phyloP scores from a whole-genome alignment of 2,888 invertebrate genomes.

The Ophion ellenae region DNA sequence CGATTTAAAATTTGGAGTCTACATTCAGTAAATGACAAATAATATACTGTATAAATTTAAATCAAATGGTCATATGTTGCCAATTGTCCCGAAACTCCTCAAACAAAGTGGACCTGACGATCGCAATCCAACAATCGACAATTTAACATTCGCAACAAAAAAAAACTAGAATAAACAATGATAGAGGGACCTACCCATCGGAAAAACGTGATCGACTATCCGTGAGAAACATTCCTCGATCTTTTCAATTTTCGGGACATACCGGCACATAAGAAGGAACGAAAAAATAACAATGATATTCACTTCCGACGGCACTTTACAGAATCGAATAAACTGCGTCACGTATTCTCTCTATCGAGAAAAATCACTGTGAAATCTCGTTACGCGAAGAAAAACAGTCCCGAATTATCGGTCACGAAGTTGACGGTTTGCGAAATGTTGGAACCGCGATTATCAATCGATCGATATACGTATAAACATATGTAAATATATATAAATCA shows the following conservation, averaged over 20 bases:
- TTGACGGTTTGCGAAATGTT: neutral
- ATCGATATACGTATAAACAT: neutral
- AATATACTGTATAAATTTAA: no score
- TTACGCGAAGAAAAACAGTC: neutral
- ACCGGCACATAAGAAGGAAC: conserved; percentile 24
- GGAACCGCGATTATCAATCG: conserved; percentile 18
- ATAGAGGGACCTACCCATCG: conserved; percentile 53
- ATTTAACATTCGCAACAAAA: neutral
- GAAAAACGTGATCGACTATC: conserved; percentile 26
- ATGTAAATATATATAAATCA: neutral
- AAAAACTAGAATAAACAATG: neutral
- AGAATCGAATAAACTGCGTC: conserved; percentile 24
- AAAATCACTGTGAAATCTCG: neutral
- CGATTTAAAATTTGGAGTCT: no score
- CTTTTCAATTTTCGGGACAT: neutral
- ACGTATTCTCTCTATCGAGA: neutral
- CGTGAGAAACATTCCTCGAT: conserved; percentile 28
- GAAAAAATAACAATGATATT: conserved; percentile 7
- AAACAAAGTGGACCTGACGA: no score
- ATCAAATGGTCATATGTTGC: no score
- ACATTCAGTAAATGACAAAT: no score
- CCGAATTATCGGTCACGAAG: conserved; percentile 10
- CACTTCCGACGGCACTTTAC: conserved; percentile 42
- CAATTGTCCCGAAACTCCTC: no score
- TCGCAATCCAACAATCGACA: no score